phyloP scores from a whole-genome alignment of 2,888 invertebrate genomes.

The Drosophila cyrtoloma region DNA sequence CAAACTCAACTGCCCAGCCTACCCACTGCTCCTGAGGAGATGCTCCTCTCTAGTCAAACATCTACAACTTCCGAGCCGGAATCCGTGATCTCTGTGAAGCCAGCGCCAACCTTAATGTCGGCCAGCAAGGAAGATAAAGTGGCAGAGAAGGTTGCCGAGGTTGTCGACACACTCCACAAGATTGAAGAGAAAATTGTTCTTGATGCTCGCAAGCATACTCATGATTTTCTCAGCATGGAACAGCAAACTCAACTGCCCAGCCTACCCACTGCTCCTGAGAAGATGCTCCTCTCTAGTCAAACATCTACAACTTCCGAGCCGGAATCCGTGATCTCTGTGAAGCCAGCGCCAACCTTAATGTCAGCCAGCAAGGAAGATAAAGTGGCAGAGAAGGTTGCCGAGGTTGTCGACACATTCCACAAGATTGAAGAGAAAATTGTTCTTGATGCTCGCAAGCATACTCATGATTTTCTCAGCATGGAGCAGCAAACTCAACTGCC shows the following conservation, averaged over 20 bases:
- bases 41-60: too few species aligned
- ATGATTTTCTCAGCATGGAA: constrained; percentile 78
- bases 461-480: constrained; percentile 77
- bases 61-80: constrained; percentile 59
- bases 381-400: constrained; percentile 53
- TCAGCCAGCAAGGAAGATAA: constrained; percentile 39
- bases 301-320: constrained; percentile 63
- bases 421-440: constrained; percentile 64
- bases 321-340: constrained; percentile 51
- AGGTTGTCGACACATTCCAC: constrained; percentile 60
- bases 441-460: constrained; percentile 63
- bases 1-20: constrained; percentile 67
- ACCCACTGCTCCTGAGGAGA: too few species aligned
- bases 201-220: constrained; percentile 70
- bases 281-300: constrained; percentile 49
- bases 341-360: constrained; percentile 21
- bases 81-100: constrained; percentile 47
- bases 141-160: constrained; percentile 57
- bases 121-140: constrained; percentile 41
- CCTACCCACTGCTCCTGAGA: constrained; percentile 36
- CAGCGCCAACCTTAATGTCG: constrained; percentile 17
- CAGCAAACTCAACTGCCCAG: constrained; percentile 72
- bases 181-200: constrained; percentile 58
- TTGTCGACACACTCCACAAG: constrained; percentile 67
- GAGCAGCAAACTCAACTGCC: constrained; percentile 76